phyloP scores from a whole-genome alignment of 2,797 vertebrate species.

The Acanthurus lineatus region DNA sequence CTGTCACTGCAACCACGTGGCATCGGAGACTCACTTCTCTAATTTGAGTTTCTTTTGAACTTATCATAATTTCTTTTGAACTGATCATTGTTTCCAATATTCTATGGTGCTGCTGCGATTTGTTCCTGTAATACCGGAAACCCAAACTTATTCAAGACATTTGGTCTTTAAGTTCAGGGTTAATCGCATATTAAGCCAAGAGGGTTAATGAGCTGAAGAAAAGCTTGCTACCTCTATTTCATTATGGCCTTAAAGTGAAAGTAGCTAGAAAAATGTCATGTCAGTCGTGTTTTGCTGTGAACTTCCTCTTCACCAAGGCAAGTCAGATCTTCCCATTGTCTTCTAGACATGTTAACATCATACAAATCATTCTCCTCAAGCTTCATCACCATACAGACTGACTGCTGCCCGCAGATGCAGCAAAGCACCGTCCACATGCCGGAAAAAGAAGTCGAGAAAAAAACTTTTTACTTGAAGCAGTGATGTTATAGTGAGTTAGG shows the following conservation, averaged over 20 bases:
- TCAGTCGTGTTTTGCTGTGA: not conserved
- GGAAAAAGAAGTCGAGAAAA: too few species aligned
- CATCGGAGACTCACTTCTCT: not conserved
- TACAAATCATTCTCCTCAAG: not conserved
- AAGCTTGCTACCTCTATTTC: not conserved
- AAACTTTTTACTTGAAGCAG: not conserved
- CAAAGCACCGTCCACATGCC: not conserved
- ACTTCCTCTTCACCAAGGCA: constrained; percentile 22
- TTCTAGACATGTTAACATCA: too few species aligned
- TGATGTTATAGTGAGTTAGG: too few species aligned
- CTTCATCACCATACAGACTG: not conserved
- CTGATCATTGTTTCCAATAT: too few species aligned
- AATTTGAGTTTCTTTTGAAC: not conserved
- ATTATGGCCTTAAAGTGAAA: not conserved
- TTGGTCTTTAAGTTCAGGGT: not conserved
- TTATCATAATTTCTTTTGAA: not conserved
- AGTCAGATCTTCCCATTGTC: not conserved
- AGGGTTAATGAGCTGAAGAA: not conserved
- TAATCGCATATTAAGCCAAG: not conserved
- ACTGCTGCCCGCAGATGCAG: not conserved
- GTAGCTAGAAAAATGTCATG: not conserved
- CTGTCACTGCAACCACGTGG: constrained; percentile 33
- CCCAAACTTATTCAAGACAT: too few species aligned
- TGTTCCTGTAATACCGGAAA: too few species aligned
- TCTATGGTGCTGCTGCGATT: too few species aligned